A percentile compares a stretch with the other conserved stretches of the same genome.
Conservation (phyloP, 2,797 vertebrate species). For the Remorina albescens region DNA sequence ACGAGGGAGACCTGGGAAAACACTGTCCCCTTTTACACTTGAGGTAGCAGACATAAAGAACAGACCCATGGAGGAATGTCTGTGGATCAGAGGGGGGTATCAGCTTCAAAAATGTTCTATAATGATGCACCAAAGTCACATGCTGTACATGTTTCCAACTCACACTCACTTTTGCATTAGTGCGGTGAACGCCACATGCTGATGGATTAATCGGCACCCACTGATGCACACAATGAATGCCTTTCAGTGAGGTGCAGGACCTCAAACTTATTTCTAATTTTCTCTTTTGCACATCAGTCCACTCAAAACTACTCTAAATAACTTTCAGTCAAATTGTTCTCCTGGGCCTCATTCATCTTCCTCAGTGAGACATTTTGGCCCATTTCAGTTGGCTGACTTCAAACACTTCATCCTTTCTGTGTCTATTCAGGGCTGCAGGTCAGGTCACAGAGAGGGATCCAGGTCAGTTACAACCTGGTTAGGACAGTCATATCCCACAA, state of each 20-base stretch:
- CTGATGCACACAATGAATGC: conserved; percentile 16
- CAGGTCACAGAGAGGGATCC: conserved; percentile 44
- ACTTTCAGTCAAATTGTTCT: not conserved
- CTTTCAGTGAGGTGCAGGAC: no score
- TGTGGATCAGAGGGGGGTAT: conserved; percentile 40
- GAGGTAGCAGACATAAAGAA: conserved; percentile 73
- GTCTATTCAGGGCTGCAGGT: conserved; percentile 28
- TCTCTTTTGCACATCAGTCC: not conserved
- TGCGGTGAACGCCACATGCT: conserved; percentile 14
- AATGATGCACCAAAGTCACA: conserved; percentile 48
- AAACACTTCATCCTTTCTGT: not conserved
- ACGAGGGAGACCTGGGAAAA: conserved; percentile 56
- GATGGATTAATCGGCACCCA: conserved; percentile 24
- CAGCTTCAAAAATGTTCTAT: conserved; percentile 16
- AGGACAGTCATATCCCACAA: conserved; percentile 28
- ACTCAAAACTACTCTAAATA: not conserved
- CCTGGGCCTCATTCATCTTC: not conserved
- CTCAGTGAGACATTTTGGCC: conserved; percentile 15
- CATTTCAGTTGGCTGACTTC: conserved; percentile 27
- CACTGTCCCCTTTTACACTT: conserved; percentile 71
- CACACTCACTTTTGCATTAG: conserved; percentile 16
- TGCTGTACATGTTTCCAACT: conserved; percentile 16
- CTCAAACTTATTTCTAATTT: conserved; percentile 16
- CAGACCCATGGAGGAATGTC: conserved; percentile 59
- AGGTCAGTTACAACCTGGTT: conserved; percentile 28